A percentile compares a stretch with the other conserved stretches of the same genome.
Evolutionary conservation across 2,113 vertebrate genomes (phyloP).

Genomic region (Dinomys branickii): DNA sequence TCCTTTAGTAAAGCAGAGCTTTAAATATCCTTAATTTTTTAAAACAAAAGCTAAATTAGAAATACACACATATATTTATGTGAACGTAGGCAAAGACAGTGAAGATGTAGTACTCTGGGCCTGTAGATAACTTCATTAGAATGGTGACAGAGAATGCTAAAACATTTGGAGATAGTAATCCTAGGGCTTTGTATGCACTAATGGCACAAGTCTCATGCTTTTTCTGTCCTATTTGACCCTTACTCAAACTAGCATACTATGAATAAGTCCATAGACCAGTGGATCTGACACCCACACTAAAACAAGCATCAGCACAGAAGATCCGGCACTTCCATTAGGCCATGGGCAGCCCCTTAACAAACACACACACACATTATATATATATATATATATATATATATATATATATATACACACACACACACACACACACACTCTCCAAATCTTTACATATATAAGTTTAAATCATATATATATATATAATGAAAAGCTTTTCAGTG

Average conservation of each 20-base stretch:
- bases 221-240: not conserved
- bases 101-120: not conserved
- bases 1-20: not conserved
- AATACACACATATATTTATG: not conserved
- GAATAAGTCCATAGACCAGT: no score
- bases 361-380: no score
- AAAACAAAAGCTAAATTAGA: not conserved
- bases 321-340: slow-evolving; percentile 74
- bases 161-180: not conserved
- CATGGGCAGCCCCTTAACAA: no score
- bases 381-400: no score
- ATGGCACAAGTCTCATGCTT: rapidly evolving
- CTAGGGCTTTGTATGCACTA: not conserved
- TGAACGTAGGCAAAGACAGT: not conserved
- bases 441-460: slow-evolving; percentile 69
- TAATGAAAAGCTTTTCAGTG: slow-evolving; percentile 85
- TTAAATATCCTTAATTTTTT: not conserved
- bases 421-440: no score
- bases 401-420: no score
- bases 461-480: slow-evolving; percentile 64
- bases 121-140: not conserved
- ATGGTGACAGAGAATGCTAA: not conserved
- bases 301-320: slow-evolving; percentile 74
- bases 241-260: no score
- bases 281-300: slow-evolving; percentile 75